Evolutionary conservation across 2,888 invertebrate genomes (phyloP).

Genomic region (Sipha maydis): DNA sequence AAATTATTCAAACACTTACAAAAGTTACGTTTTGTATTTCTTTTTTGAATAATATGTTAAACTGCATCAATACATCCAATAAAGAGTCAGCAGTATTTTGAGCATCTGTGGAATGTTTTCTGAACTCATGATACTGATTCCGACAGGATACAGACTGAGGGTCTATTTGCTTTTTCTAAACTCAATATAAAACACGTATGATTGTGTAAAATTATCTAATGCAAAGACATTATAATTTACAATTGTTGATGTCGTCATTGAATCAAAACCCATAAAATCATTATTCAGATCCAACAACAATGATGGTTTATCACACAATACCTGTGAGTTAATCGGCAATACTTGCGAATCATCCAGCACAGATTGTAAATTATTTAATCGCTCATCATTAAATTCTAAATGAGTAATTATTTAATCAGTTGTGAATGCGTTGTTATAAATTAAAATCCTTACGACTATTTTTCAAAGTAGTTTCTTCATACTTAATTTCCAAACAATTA

Average conservation of each 20-base stretch:
- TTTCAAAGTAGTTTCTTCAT: constrained; percentile 2
- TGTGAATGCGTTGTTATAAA: not conserved
- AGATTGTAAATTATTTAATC: not conserved
- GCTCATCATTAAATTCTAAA: constrained; percentile 24
- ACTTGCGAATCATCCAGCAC: not conserved
- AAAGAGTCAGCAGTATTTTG: not conserved
- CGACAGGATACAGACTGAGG: constrained; percentile 11
- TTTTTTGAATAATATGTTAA: not conserved
- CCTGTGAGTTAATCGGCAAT: not conserved
- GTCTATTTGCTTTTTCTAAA: constrained; percentile 15
- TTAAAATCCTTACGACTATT: constrained; percentile 7
- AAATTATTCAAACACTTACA: constrained; percentile 16
- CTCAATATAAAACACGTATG: not conserved
- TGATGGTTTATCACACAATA: not conserved
- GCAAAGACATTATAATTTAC: constrained; percentile 6
- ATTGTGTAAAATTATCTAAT: not conserved
- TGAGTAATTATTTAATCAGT: not conserved
- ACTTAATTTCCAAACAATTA: not conserved
- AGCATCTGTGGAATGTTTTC: not conserved
- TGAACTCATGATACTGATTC: constrained; percentile 35
- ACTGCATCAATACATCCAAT: not conserved
- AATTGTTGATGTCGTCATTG: constrained; percentile 15
- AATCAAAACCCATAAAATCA: constrained; percentile 50
- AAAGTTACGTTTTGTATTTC: constrained; percentile 8
- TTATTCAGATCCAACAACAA: not conserved